phyloP scores from a whole-genome alignment of 2,888 invertebrate species.

The Bombylius discolor region DNA sequence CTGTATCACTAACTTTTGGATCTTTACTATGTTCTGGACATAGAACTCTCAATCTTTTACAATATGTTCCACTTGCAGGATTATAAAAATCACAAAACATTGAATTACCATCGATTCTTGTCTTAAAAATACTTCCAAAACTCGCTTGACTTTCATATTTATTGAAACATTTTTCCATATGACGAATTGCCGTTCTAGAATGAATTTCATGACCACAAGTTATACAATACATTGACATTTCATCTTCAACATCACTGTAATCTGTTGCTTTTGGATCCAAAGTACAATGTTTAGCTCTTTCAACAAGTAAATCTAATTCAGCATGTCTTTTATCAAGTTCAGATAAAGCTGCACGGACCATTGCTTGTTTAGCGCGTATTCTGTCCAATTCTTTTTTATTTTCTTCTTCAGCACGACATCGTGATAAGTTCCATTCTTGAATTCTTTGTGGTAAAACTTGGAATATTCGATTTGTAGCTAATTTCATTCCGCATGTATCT shows the following conservation, averaged over 20 bases:
- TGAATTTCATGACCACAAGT: slow-evolving; percentile 95
- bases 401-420: slow-evolving; percentile 75
- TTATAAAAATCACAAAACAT: slow-evolving; percentile 98
- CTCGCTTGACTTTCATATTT: slow-evolving; percentile 97
- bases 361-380: slow-evolving; percentile 65
- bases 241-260: slow-evolving; percentile 48
- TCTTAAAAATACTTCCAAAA: slow-evolving; percentile 89
- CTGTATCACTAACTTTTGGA: slow-evolving; percentile 70
- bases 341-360: slow-evolving; percentile 65
- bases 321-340: slow-evolving; percentile 63
- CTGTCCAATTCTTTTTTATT: slow-evolving; percentile 55
- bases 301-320: slow-evolving; percentile 68
- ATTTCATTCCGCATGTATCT: slow-evolving; percentile 75
- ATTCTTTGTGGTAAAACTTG: slow-evolving; percentile 79
- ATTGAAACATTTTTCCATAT: slow-evolving; percentile 96
- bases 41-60: slow-evolving; percentile 85
- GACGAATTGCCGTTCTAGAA: slow-evolving; percentile 80
- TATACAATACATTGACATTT: slow-evolving; percentile 80
- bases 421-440: slow-evolving; percentile 83
- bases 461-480: slow-evolving; percentile 75
- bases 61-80: slow-evolving; percentile 76
- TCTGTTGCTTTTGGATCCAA: slow-evolving; percentile 50
- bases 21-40: slow-evolving; percentile 98
- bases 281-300: slow-evolving; percentile 58
- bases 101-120: slow-evolving; percentile 85